These are phyloP conservation scores for Coenobita brevimanus DNA, from an alignment of 1,140 invertebrate species.

Conservation along the genomic window DNA sequence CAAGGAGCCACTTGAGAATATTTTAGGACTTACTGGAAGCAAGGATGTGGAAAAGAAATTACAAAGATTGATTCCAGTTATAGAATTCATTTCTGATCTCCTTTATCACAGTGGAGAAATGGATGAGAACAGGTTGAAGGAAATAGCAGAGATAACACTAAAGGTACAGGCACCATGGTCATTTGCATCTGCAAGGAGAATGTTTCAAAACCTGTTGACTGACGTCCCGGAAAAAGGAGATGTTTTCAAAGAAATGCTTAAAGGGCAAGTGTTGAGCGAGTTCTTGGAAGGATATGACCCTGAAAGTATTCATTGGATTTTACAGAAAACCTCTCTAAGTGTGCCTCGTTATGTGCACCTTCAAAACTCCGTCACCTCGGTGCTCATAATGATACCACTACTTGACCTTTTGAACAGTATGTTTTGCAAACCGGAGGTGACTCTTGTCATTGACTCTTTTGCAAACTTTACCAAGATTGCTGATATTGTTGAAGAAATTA, in stretches of 20 bases:
- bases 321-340: conserved; percentile 12
- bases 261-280: not conserved
- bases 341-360: not conserved
- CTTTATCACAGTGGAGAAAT: not conserved
- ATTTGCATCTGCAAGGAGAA: not conserved
- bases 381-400: not conserved
- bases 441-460: not conserved
- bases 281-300: conserved; percentile 24
- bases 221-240: not conserved
- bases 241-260: not conserved
- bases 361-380: not conserved
- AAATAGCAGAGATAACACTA: conserved; percentile 11
- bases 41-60: conserved; percentile 10
- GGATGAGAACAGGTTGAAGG: not conserved
- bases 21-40: conserved; percentile 1
- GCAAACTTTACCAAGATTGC: not conserved
- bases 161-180: conserved; percentile 17
- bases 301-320: conserved; percentile 4
- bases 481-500: not conserved
- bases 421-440: not conserved
- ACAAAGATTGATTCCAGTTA: conserved; percentile 36
- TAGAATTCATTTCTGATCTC: conserved; percentile 33
- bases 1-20: not conserved
- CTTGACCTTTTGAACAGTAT: not conserved
- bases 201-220: not conserved